A percentile compares a stretch with the other conserved stretches of the same genome.
Conservation (phyloP, 2,113 vertebrate species). For the Hydrochoerus hydrochaeris region DNA sequence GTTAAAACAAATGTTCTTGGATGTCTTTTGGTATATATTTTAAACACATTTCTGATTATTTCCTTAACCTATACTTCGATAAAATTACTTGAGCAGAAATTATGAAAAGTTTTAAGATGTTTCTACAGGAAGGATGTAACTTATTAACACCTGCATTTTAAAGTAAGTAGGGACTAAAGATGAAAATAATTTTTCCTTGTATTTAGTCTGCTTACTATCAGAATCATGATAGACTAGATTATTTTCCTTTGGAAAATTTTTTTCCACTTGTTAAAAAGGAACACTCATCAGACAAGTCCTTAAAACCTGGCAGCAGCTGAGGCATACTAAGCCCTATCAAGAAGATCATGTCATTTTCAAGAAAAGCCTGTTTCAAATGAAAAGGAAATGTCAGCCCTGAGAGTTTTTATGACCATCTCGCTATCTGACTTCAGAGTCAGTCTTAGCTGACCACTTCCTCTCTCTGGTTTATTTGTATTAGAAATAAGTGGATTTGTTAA, state of each 20-base stretch:
- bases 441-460: conserved; percentile 92
- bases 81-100: background rate
- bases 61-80: background rate
- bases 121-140: background rate
- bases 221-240: background rate
- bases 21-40: background rate
- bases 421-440: conserved; percentile 72
- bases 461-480: conserved; percentile 96
- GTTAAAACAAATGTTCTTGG: background rate
- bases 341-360: conserved; percentile 76
- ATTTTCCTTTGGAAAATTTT: background rate
- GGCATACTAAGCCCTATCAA: conserved; percentile 71
- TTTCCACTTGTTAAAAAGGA: conserved; percentile 43
- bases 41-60: background rate
- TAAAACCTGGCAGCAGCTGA: conserved; percentile 65
- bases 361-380: conserved; percentile 83
- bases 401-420: conserved; percentile 80
- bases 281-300: conserved; percentile 65
- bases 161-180: background rate
- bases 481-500: conserved; percentile 91
- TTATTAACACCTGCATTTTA: background rate
- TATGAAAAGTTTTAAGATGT: background rate
- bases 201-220: background rate
- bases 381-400: conserved; percentile 83
- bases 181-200: background rate